Evolutionary conservation across 2,888 invertebrate species (phyloP), one percentile per base, ranked within the genome.

Genomic region (Allophyes oxyacanthae): DNA sequence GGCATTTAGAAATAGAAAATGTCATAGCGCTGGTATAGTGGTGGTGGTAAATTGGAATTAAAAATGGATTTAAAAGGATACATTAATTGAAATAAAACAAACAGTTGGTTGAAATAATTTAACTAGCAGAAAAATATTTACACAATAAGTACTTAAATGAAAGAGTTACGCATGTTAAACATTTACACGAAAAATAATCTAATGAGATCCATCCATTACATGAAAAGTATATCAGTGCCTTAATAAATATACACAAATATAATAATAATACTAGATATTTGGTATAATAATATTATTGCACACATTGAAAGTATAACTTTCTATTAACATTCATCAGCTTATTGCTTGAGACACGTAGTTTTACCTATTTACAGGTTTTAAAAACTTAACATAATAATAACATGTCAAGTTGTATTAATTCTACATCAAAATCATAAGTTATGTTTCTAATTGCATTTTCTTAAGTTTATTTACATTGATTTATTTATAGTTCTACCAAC

Each of bases 321-420:
- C 33, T 61, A 66, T 48, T 48, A 53, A 68, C 33, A 58, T 41
- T 48, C 6, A 62, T 38, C 78, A 81, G 78, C 77, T 88, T 92
- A 92, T 92, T 92, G 92, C 92, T 92, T 91, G 82, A 75, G 81
- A 92, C 91, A 91, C 91, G 92, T 91, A 83, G 74, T 69, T 71
- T 60, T 54, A 30, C 43, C 28, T 72, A 75, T 78, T 77, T 83
- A 78, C 84, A 87, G 69, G 52, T 32, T 61, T 63, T 52, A 51
- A 37, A 68, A 66, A 52, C 63, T 68, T 58, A 48, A 69, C 48
- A 14, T 57, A 54, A 20, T 32, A 59, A 37, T 44, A 44, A 49
- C 30, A 20, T 55, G 51, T 51, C 1, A 63, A 59, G 57, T 57
- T 58, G n/a, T 36, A 25, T 54, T 53, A 56, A 60, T 43, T 14